Evolutionary conservation across 2,888 invertebrate species (phyloP).

Genomic region (Aromia moschata): DNA sequence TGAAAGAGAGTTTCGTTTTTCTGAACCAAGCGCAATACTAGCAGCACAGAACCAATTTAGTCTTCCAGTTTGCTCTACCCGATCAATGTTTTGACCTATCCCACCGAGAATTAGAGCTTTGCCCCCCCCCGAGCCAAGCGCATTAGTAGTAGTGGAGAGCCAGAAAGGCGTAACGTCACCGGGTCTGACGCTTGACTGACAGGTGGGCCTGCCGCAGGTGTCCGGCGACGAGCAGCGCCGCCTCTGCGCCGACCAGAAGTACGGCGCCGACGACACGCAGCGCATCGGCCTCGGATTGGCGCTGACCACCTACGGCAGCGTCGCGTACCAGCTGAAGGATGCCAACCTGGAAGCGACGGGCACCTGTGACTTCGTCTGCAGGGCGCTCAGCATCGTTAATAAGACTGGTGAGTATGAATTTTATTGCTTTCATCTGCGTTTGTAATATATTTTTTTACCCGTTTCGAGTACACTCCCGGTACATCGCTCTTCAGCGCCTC

Average conservation of each 20-base stretch:
- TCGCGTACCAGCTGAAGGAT: slow-evolving; percentile 81
- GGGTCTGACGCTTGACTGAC: slow-evolving; percentile 50
- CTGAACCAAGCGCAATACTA: too few relatives aligned
- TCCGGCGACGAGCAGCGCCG: slow-evolving; percentile 79
- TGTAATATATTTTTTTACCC: too few relatives aligned
- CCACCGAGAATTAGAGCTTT: not conserved
- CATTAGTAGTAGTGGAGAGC: slow-evolving; percentile 12
- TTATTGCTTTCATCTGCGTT: too few relatives aligned
- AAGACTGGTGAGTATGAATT: slow-evolving; percentile 75
- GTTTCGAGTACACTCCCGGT: too few relatives aligned
- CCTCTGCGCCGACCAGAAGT: slow-evolving; percentile 72
- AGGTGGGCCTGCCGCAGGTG: slow-evolving; percentile 67
- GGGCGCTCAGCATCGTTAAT: slow-evolving; percentile 77
- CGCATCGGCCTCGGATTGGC: slow-evolving; percentile 62
- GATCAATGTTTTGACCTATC: not conserved
- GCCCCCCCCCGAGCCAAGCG: not conserved
- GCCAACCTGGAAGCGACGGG: slow-evolving; percentile 80
- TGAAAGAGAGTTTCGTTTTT: too few relatives aligned
- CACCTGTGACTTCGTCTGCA: slow-evolving; percentile 77
- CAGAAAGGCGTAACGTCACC: slow-evolving; percentile 15
- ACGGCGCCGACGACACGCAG: slow-evolving; percentile 64
- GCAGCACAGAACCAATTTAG: not conserved
- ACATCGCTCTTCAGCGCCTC: too few relatives aligned
- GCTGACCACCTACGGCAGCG: slow-evolving; percentile 76
- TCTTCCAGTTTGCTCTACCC: not conserved